Base-by-base conservation (phyloP, 2,113 vertebrate genomes). In the Falco punctatus region DNA sequence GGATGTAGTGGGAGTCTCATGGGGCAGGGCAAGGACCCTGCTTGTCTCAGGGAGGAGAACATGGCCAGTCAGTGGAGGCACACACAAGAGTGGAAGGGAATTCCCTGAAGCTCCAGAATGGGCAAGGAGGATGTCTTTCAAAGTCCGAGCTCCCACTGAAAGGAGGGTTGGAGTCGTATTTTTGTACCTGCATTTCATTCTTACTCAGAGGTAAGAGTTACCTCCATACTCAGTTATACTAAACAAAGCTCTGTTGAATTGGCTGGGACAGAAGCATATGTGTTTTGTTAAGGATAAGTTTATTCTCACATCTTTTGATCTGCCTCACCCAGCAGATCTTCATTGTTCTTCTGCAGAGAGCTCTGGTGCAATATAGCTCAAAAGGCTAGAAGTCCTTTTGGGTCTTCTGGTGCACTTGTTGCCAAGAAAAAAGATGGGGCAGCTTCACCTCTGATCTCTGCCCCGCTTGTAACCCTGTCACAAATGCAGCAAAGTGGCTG, bases 1-100 rank as follows among this genome's bases (percentile, higher is more conserved):
- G 22, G 19, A 5, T 8, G 1, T 11, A 55, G 28, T n/a, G 28
- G 38, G 12, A 23, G 32, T 73, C 19, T 12, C 16, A 5, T 2
- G 12, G 7, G 0, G 4, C 0, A 3, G 13, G 20, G 15, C 10
- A 44, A 79, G 33, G 18, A 49, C n/a, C n/a, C 24, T 44, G 21
- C 4, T 69, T 81, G 13, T 59, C 32, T 65, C 13, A 12, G 20
- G 23, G 13, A 51, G 21, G 35, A 44, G 6, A 75, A 10, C 24
- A 11, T 20, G 49, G 21, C 20, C 28, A 57, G 59, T 51, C 32
- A 19, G 7, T 57, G 26, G 38, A 40, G 30, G 8, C 7, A 11
- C 11, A 26, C 8, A 13, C 59, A 66, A 38, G 46, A 28, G 21
- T 54, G 54, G 58, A 71, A 55, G 26, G 28, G 18, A 69, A 46